Evolutionary conservation across 2,888 invertebrate genomes (phyloP), one percentile per base, ranked within the genome.

Genomic region (Drosophila buzzatii): DNA sequence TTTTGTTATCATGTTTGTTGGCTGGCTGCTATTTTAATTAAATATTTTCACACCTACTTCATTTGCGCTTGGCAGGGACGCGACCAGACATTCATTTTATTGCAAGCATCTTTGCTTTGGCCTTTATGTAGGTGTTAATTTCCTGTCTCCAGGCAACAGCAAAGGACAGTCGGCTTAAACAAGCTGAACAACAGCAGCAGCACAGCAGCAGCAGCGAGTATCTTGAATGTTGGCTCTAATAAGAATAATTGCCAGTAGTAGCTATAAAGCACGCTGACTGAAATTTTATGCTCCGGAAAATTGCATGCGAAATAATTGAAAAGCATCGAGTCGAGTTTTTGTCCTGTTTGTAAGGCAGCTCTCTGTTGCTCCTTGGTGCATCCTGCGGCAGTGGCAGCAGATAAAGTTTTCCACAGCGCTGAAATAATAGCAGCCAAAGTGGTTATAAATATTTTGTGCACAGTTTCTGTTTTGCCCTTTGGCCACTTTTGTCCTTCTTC

Each of bases 11-110:
- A 63, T 76, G 59, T 60, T 77, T 70, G 77, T 77, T 71, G 66
- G 72, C 52, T 76, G 64, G 58, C 62, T 89, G 86, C 81, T 88
- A 90, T 90, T 88, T 87, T 88, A 91, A 91, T 91, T 92, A 92
- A 91, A 91, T 86, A 89, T 85, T 87, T 91, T 87, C 89, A 85
- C 89, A 92, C 91, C 84, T 87, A 88, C 82, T 88, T 84, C 85
- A 81, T 82, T 82, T 79, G 74, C 82, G 75, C 66, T 61, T 59
- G 71, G 57, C 64, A 56, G 63, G 55, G 58, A 66, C 61, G 33
- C 61, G 42, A 47, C 27, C 23, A 71, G 60, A 72, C 66, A 65
- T 68, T 73, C 52, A 57, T 57, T 68, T 51, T 45, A 42, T 58
- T 58, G 64, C 44, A 49, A 56, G 39, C 52, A 45, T 39, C 61